Evolutionary conservation across 2,888 invertebrate species (phyloP), one percentile per base, ranked within the genome.

Genomic region (Aproaerema taeniolella): DNA sequence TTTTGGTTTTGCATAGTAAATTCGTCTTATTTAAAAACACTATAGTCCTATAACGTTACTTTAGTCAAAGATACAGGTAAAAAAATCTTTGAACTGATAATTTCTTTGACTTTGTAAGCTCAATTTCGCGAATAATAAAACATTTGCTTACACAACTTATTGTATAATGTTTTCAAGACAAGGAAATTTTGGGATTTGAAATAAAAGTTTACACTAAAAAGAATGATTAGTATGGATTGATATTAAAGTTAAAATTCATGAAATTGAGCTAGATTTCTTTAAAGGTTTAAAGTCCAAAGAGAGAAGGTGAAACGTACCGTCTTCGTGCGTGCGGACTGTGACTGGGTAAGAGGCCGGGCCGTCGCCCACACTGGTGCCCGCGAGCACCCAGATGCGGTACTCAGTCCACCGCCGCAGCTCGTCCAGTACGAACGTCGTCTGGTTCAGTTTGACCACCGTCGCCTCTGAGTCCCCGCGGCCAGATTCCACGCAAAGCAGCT

Each of bases 341-440:
- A 97, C 93, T 50, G 96, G 96, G 83, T 93, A 93, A 59, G 97
- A 97, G 65, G 93, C 91, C 50, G 95, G 98, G 49, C 99, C 98
- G 85, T 97, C 97, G 69, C 99, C 99, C 58, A 98, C 96, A 66
- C 93, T 93, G 61, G 98, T 99, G 68, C 97, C 97, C 52, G 98
- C 98, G 59, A 96, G 89, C 67, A 98, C 95, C 96, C 97, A 97
- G 67, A 99, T 93, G 79, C 96, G 93, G 90, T 99, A 99, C 80
- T 95, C 93, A 45, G 97, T 97, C 96, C 96, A 98, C 49, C 95
- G 93, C 75, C 94, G 93, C 67, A 98, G 91, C 81, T 96, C 95
- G 74, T 95, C 95, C 85, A 98, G 89, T 50, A 93, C 88, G 85
- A 95, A 93, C 67, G 89, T 89, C 46, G 95, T 94, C 70, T 90